Evolutionary conservation across 2,797 vertebrate species (phyloP).

Genomic region (Hipposideros larvatus): DNA sequence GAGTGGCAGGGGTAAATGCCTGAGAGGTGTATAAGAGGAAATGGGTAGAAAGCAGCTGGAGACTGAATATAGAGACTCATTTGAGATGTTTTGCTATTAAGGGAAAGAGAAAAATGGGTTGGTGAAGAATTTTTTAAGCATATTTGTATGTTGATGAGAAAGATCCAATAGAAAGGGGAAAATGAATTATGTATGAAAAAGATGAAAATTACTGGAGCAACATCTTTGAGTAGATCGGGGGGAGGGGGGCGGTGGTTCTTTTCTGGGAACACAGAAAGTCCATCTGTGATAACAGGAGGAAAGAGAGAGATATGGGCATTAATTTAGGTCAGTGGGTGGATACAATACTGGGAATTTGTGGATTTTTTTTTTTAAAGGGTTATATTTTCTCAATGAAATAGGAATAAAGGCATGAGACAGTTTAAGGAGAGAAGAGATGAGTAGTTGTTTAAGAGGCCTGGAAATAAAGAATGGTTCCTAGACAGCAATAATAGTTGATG

Average conservation of each 20-base stretch:
- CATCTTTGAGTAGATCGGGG: background rate
- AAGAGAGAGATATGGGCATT: background rate
- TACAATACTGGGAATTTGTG: background rate
- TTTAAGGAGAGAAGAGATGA: conserved; percentile 5
- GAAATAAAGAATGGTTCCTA: conserved; percentile 26
- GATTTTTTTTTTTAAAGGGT: background rate
- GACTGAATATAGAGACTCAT: background rate
- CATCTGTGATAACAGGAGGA: background rate
- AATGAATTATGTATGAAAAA: background rate
- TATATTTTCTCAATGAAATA: conserved; percentile 15
- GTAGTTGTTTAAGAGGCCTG: conserved; percentile 9
- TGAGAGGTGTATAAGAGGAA: background rate
- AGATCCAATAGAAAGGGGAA: background rate
- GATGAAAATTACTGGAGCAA: background rate
- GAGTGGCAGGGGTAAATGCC: background rate
- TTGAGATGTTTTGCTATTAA: background rate
- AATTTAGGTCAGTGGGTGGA: background rate
- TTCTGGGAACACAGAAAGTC: background rate
- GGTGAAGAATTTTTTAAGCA: background rate
- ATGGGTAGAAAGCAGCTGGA: background rate
- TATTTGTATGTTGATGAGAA: background rate
- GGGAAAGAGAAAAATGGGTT: background rate
- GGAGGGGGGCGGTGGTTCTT: background rate
- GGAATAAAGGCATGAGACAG: background rate
- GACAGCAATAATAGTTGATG: background rate